Conservation (phyloP, 2,797 vertebrate species). For the Champsocephalus esox region DNA sequence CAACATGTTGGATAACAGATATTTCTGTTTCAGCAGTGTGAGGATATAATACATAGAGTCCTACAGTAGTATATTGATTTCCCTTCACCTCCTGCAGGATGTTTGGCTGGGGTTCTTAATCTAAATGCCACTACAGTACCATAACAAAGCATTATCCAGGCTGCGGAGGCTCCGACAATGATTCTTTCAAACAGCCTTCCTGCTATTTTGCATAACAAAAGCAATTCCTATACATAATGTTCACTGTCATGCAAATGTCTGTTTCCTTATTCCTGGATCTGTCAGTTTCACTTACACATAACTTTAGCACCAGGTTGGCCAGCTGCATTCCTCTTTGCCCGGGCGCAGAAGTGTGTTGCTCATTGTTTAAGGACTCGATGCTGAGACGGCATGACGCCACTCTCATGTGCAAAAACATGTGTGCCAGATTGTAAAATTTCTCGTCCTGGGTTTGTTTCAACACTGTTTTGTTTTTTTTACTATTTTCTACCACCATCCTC, state of each 20-base stretch:
- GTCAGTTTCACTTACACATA: conserved; percentile 27
- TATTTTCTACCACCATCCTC: conserved; percentile 53
- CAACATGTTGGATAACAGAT: conserved; percentile 69
- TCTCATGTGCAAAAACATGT: conserved; percentile 50
- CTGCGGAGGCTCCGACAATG: conserved; percentile 60
- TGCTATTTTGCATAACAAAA: conserved; percentile 77
- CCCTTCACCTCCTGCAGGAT: conserved; percentile 36
- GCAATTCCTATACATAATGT: conserved; percentile 55
- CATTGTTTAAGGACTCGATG: conserved; percentile 52
- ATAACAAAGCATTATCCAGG: conserved; percentile 70
- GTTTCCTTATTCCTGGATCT: conserved; percentile 41
- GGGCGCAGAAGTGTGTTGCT: conserved; percentile 14
- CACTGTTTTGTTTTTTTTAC: conserved; percentile 51
- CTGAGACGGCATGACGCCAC: conserved; percentile 7
- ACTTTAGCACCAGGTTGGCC: no score
- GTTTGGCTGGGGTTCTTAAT: conserved; percentile 36
- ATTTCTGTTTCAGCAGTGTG: conserved; percentile 10
- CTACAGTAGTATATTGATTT: conserved; percentile 16
- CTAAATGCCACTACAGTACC: conserved; percentile 30
- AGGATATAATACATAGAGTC: conserved; percentile 15
- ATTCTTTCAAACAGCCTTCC: conserved; percentile 70
- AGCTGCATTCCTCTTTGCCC: conserved; percentile 37
- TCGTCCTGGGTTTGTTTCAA: conserved; percentile 46
- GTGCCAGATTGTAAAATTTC: conserved; percentile 35
- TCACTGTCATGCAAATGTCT: conserved; percentile 76